Conservation (phyloP, 2,113 vertebrate genomes). For the Aspidoscelis tigris region DNA sequence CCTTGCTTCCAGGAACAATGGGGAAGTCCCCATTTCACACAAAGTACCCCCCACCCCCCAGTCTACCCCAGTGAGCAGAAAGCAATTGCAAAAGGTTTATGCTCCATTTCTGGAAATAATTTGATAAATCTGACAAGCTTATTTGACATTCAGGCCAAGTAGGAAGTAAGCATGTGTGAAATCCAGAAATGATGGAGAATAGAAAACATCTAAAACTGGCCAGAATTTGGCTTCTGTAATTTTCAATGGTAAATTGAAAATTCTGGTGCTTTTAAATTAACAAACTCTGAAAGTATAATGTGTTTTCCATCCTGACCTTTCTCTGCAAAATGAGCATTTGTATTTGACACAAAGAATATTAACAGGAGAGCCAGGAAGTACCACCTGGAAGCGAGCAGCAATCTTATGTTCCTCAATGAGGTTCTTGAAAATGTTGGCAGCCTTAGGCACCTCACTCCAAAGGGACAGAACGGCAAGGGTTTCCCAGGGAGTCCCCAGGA, state of each 20-base stretch:
- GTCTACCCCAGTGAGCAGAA: too few species aligned
- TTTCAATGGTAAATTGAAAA: neutral
- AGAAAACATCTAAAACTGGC: neutral
- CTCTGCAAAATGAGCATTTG: neutral
- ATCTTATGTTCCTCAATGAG: neutral
- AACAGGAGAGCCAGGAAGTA: neutral
- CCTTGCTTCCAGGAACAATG: too few species aligned
- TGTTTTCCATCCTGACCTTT: conserved; percentile 2
- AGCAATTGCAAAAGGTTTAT: too few species aligned
- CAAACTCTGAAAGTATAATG: neutral
- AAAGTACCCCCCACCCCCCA: too few species aligned
- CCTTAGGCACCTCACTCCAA: neutral
- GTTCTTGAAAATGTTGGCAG: neutral
- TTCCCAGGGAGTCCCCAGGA: neutral
- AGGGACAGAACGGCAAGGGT: neutral
- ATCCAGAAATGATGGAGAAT: neutral
- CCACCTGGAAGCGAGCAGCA: neutral
- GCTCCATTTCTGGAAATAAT: too few species aligned
- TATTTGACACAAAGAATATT: conserved; percentile 1
- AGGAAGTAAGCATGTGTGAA: neutral
- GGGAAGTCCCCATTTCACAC: too few species aligned
- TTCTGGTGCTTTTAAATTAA: conserved; percentile 14
- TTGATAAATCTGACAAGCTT: too few species aligned
- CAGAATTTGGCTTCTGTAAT: neutral
- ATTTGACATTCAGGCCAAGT: neutral